phyloP scores from a whole-genome alignment of 2,113 vertebrate species.

The Epinephelus lanceolatus region DNA sequence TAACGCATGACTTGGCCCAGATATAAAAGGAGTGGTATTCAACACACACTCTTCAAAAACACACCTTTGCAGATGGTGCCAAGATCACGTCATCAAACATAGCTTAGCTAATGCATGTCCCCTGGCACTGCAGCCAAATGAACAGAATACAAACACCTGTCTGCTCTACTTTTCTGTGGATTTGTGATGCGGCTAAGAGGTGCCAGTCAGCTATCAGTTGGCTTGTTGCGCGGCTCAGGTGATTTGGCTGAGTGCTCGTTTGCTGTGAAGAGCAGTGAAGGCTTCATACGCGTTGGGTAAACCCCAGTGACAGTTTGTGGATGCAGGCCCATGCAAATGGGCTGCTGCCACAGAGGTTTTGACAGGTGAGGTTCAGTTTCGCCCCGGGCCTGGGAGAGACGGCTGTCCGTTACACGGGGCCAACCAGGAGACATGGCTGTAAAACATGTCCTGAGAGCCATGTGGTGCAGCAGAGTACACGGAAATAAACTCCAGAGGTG shows the following conservation, averaged over 20 bases:
- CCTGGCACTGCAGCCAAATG: slow-evolving; percentile 58
- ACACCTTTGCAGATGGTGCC: slow-evolving; percentile 62
- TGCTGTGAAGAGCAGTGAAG: slow-evolving; percentile 17
- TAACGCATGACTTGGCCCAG: slow-evolving; percentile 58
- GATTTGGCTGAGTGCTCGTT: slow-evolving; percentile 37
- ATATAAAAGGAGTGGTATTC: slow-evolving; percentile 48
- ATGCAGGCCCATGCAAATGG: slow-evolving; percentile 80
- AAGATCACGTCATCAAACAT: slow-evolving; percentile 77
- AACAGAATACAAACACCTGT: slow-evolving; percentile 72
- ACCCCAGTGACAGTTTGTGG: slow-evolving; percentile 71
- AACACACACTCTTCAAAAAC: slow-evolving; percentile 69
- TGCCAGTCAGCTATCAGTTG: slow-evolving; percentile 62
- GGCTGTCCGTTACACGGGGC: slow-evolving; percentile 65
- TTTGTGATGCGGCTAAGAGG: slow-evolving; percentile 50
- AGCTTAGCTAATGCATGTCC: slow-evolving; percentile 64
- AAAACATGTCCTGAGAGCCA: slow-evolving; percentile 28
- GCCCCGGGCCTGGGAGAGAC: slow-evolving; percentile 66
- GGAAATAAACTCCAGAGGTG: not conserved
- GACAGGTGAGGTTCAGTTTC: slow-evolving; percentile 77
- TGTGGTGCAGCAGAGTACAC: not conserved
- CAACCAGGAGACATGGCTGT: slow-evolving; percentile 27
- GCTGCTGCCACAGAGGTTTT: slow-evolving; percentile 35
- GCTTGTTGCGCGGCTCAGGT: slow-evolving; percentile 36
- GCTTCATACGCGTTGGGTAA: slow-evolving; percentile 49
- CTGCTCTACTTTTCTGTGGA: slow-evolving; percentile 61